These are phyloP conservation scores for Sus cebifrons DNA, from an alignment of 2,797 vertebrate species.

Conservation along the genomic window DNA sequence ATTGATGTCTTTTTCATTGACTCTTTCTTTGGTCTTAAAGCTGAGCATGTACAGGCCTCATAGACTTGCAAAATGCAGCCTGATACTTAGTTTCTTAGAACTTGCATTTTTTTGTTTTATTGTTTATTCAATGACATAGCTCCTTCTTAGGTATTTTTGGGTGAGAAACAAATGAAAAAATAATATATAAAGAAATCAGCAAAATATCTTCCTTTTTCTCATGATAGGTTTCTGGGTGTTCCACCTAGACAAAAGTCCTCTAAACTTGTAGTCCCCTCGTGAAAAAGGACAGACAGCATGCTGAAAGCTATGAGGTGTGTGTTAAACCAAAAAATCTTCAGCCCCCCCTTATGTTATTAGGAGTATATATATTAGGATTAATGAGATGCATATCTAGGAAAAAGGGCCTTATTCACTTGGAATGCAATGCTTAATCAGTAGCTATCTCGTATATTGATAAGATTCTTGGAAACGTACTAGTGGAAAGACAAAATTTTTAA, in stretches of 20 bases:
- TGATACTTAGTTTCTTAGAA: not conserved
- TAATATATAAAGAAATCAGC: not conserved
- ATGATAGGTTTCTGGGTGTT: not conserved
- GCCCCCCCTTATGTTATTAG: not conserved
- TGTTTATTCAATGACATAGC: not conserved
- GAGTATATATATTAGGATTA: not conserved
- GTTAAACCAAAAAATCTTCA: not conserved
- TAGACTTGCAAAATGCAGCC: too few relatives aligned
- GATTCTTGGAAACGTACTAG: not conserved
- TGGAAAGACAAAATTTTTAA: conserved; percentile 12
- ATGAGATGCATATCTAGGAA: not conserved
- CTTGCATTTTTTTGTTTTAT: not conserved
- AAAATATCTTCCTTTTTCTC: not conserved
- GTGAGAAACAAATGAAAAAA: not conserved
- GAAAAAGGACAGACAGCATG: not conserved
- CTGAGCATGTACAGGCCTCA: too few relatives aligned
- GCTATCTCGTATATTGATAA: not conserved
- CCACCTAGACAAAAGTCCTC: not conserved
- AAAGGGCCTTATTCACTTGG: not conserved
- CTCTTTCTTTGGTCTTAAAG: too few relatives aligned
- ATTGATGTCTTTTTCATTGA: too few relatives aligned
- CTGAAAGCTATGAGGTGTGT: not conserved
- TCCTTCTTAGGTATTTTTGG: not conserved
- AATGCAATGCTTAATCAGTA: not conserved
- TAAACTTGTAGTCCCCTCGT: not conserved